Evolutionary conservation across 2,113 vertebrate genomes (phyloP), one percentile per base, ranked within the genome.

Genomic region (Notiomystis cincta): DNA sequence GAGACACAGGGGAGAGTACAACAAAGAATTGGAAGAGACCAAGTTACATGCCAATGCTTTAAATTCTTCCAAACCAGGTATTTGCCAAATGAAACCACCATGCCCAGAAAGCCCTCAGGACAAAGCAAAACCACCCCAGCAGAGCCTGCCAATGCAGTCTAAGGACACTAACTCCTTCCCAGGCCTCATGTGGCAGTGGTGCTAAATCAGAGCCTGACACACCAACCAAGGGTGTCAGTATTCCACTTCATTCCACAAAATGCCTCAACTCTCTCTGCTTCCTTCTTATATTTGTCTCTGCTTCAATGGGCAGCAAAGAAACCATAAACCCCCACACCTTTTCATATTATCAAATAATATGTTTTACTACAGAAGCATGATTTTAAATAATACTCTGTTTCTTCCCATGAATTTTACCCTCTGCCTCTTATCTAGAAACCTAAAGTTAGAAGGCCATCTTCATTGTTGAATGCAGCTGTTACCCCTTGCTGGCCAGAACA

Each of bases 151-250:
- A 77, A 5, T 2, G 30, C 9, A 88, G 28, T 25, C 62, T 48
- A 28, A 58, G 62, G 67, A 88, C 33, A 66, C 23, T 2, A 86
- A 54, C 19, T 62, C 21, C 16, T 57, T 82, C 54, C 33, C 0
- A 0, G 18, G 45, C 54, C 42, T 73, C 53, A 33, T 7, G 21
- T 15, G 21, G 33, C 1, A 0, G n/a, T 22, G 53, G 69, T 50
- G 45, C 23, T 65, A 82, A 57, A 38, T 27, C 79, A 80, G 58
- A 88, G 37, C 31, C 70, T 65, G 47, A 76, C n/a, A 82, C 30
- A 47, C 10, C 65, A 66, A 45, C 4, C 25, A 33, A 25, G 23
- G 28, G 35, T 57, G 35, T 57, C 37, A 40, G 20, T 62, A 77
- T 50, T 82, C 30, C 35, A 84, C 27, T 60, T 37, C 3, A 45